Conservation (phyloP, 2,888 invertebrate genomes). For the Synanthedon vespiformis region DNA sequence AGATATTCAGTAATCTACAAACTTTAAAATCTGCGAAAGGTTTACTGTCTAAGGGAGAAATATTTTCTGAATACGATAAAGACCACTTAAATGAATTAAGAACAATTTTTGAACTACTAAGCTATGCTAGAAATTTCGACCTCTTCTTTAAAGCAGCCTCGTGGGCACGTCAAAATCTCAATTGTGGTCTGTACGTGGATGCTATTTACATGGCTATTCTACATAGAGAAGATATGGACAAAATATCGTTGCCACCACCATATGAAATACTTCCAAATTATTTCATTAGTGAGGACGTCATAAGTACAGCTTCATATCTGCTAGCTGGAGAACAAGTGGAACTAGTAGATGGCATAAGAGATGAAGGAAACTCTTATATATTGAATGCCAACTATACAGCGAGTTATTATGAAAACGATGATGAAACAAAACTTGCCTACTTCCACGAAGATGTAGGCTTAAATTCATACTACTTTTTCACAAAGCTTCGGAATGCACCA, state of each 20-base stretch:
- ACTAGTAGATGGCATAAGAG: slow-evolving; percentile 26
- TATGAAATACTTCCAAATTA: slow-evolving; percentile 77
- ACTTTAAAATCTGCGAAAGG: slow-evolving; percentile 28
- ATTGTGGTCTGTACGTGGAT: slow-evolving; percentile 74
- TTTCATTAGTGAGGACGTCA: slow-evolving; percentile 72
- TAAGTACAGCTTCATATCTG: slow-evolving; percentile 52
- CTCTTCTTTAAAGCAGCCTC: slow-evolving; percentile 69
- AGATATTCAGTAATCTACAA: slow-evolving; percentile 31
- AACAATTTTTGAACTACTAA: slow-evolving; percentile 58
- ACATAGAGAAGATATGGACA: slow-evolving; percentile 69
- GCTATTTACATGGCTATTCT: slow-evolving; percentile 70
- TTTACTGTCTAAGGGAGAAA: slow-evolving; percentile 41
- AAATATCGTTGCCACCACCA: slow-evolving; percentile 72
- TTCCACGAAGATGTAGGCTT: slow-evolving; percentile 80
- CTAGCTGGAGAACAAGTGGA: slow-evolving; percentile 32
- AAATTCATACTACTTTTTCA: slow-evolving; percentile 74
- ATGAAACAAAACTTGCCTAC: slow-evolving; percentile 74
- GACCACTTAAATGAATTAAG: slow-evolving; percentile 39
- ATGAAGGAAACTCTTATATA: slow-evolving; percentile 48
- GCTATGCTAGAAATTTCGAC: slow-evolving; percentile 68
- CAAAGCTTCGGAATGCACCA: slow-evolving; percentile 64
- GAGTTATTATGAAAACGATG: slow-evolving; percentile 41
- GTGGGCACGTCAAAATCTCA: slow-evolving; percentile 72
- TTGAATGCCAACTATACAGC: slow-evolving; percentile 51
- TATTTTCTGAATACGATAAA: slow-evolving; percentile 46